Conservation (phyloP, 2,797 vertebrate species). For the Hirundo rustica region DNA sequence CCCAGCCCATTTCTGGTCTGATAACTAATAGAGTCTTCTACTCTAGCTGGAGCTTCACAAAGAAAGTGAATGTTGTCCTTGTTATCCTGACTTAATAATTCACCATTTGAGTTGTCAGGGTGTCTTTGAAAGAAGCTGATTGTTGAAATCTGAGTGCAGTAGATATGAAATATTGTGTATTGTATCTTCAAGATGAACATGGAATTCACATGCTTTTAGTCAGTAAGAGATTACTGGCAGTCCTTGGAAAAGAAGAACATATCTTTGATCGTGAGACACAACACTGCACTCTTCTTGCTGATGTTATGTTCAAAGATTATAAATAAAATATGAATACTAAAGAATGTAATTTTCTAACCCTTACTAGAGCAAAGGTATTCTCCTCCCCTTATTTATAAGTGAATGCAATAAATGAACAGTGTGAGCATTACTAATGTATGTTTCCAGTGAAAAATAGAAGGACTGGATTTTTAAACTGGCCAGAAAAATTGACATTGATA, state of each 20-base stretch:
- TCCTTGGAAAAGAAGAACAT: neutral
- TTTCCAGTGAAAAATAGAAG: neutral
- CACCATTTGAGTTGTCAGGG: constrained; percentile 3
- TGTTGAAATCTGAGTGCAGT: constrained; percentile 10
- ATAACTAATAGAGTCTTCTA: constrained; percentile 60
- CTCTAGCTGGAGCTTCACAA: neutral
- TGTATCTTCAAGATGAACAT: neutral
- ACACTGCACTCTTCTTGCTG: neutral
- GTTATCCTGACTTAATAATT: constrained; percentile 22
- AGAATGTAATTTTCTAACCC: neutral
- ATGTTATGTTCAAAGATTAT: neutral
- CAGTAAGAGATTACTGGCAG: neutral
- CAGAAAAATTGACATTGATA: neutral
- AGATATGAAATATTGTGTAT: neutral
- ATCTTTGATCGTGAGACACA: accelerated
- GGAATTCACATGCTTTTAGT: neutral
- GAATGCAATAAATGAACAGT: neutral
- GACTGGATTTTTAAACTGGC: neutral
- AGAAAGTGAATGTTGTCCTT: neutral
- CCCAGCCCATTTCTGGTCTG: constrained; percentile 39
- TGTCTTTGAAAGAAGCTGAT: constrained; percentile 15
- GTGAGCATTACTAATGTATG: neutral
- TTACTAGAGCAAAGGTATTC: neutral
- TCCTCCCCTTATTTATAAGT: neutral
- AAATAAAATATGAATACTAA: neutral